phyloP scores from a whole-genome alignment of 2,797 vertebrate species.

The Anabacerthia variegaticeps region DNA sequence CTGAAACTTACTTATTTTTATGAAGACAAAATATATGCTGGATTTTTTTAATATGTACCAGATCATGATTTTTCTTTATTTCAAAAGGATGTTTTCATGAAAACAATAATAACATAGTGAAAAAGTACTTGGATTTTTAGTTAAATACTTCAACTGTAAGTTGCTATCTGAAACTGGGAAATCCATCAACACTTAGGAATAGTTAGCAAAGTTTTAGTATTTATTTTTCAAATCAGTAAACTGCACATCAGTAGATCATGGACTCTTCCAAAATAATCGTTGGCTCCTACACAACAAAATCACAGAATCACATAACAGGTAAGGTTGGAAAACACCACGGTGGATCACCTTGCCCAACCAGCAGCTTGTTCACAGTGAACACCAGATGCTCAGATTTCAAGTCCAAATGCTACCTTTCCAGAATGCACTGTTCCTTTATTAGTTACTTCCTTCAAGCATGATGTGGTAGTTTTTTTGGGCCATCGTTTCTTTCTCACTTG shows the following conservation, averaged over 20 bases:
- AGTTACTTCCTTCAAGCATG: background rate
- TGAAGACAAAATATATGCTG: background rate
- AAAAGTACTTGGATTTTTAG: background rate
- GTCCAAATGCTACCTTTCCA: background rate
- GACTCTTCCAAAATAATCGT: background rate
- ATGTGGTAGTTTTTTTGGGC: background rate
- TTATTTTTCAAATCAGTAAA: background rate
- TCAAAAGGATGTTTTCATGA: background rate
- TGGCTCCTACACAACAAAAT: background rate
- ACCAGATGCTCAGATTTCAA: background rate
- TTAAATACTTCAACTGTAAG: background rate
- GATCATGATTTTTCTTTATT: background rate
- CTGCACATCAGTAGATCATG: background rate
- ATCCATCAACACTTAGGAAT: background rate
- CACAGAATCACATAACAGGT: background rate
- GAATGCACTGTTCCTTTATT: background rate
- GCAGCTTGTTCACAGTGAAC: background rate
- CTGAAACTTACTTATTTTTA: background rate
- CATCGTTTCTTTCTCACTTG: background rate
- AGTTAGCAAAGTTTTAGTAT: background rate
- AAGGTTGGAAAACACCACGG: background rate
- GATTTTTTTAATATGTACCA: accelerated
- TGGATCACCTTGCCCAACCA: background rate
- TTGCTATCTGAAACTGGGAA: background rate
- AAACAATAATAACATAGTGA: background rate